Percentiles rank a stretch among this genome's conserved stretches.
Evolutionary conservation across 2,113 vertebrate genomes (phyloP).

Genomic region (Eclectus roratus): DNA sequence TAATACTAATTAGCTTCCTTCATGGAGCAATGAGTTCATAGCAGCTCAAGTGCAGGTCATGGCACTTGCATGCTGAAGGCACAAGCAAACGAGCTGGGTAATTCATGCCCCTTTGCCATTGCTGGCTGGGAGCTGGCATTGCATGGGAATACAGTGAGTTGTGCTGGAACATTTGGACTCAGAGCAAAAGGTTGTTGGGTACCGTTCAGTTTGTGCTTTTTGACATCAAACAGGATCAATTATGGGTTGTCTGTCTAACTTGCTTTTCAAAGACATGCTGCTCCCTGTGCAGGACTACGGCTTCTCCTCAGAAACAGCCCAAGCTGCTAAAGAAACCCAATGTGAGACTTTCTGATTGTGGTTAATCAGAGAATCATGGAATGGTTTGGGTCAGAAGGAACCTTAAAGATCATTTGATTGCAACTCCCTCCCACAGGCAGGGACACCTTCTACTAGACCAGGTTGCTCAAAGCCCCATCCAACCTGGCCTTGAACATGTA

Average conservation of each 20-base stretch:
- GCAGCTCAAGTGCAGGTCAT: background rate
- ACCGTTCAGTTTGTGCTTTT: background rate
- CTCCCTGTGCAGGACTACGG: background rate
- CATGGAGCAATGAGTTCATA: background rate
- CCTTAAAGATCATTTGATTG: background rate
- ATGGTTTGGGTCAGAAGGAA: background rate
- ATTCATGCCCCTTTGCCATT: background rate
- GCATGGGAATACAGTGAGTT: rapidly evolving
- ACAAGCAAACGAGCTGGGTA: background rate
- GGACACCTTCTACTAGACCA: background rate
- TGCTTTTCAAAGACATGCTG: background rate
- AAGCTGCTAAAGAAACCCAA: background rate
- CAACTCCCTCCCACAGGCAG: background rate
- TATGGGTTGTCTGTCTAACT: background rate
- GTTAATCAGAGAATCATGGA: background rate
- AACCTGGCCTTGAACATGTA: background rate
- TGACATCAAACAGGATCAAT: rapidly evolving
- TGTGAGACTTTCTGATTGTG: background rate
- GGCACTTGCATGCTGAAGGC: background rate
- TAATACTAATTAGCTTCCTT: background rate
- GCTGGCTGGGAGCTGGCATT: background rate
- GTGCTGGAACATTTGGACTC: rapidly evolving
- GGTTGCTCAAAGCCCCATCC: background rate
- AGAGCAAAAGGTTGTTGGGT: background rate
- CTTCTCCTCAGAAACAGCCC: background rate